phyloP scores from a whole-genome alignment of 2,797 vertebrate genomes.

The Diplodus sargus region DNA sequence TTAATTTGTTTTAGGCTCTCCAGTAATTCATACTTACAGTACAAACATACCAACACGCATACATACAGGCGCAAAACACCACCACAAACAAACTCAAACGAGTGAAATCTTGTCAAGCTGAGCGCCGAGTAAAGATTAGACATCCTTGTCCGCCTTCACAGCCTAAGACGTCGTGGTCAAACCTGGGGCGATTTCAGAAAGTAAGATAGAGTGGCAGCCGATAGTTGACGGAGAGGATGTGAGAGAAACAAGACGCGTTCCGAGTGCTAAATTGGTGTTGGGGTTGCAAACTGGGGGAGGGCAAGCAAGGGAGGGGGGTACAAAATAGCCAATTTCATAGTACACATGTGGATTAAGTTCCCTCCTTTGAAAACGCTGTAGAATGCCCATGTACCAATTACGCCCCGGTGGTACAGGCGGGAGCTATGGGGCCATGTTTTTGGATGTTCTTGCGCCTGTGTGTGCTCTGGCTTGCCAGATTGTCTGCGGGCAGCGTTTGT shows the following conservation, averaged over 20 bases:
- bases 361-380: slow-evolving; percentile 83
- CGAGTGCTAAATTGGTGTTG: slow-evolving; percentile 59
- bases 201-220: slow-evolving; percentile 60
- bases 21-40: slow-evolving; percentile 71
- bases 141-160: slow-evolving; percentile 84
- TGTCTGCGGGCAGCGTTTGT: slow-evolving; percentile 81
- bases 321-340: slow-evolving; percentile 89
- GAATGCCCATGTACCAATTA: slow-evolving; percentile 89
- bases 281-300: slow-evolving; percentile 69
- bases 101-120: slow-evolving; percentile 83
- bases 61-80: slow-evolving; percentile 53
- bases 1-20: slow-evolving; percentile 72
- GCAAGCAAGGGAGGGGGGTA: slow-evolving; percentile 64
- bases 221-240: slow-evolving; percentile 65
- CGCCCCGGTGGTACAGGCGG: slow-evolving; percentile 75
- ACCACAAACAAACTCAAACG: slow-evolving; percentile 69
- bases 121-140: slow-evolving; percentile 82
- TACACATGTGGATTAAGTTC: slow-evolving; percentile 88
- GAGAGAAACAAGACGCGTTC: slow-evolving; percentile 58
- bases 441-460: slow-evolving; percentile 78
- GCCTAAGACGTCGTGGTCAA: slow-evolving; percentile 80
- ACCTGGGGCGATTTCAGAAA: slow-evolving; percentile 79
- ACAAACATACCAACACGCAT: slow-evolving; percentile 46
- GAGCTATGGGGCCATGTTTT: slow-evolving; percentile 78
- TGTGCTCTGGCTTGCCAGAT: slow-evolving; percentile 79